phyloP scores from a whole-genome alignment of 2,113 vertebrate species.

The Rafetus swinhoei region DNA sequence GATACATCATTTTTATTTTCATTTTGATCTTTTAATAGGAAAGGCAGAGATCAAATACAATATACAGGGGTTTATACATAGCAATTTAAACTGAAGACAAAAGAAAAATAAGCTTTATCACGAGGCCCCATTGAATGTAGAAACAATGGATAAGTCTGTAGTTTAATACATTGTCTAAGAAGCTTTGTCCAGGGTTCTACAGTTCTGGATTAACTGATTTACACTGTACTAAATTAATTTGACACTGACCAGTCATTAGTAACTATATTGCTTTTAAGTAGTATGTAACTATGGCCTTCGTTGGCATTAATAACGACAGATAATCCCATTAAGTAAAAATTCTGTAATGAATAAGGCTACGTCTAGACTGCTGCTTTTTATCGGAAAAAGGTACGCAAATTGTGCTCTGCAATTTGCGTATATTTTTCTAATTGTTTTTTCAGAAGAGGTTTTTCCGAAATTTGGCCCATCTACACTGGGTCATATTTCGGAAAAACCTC shows the following conservation, averaged over 20 bases:
- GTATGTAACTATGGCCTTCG: conserved; percentile 57
- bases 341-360: conserved; percentile 50
- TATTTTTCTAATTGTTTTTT: no score
- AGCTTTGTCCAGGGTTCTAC: conserved; percentile 37
- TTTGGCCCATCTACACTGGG: no score
- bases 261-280: conserved; percentile 46
- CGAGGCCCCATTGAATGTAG: conserved; percentile 31
- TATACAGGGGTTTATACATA: conserved; percentile 27
- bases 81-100: not conserved
- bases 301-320: conserved; percentile 66
- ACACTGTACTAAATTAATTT: conserved; percentile 37
- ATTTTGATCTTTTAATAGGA: conserved; percentile 36
- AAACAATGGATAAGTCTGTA: conserved; percentile 12
- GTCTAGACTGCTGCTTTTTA: no score
- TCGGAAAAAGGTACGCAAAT: no score
- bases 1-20: not conserved
- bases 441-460: no score
- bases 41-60: conserved; percentile 12
- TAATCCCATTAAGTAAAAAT: conserved; percentile 65
- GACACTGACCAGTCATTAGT: conserved; percentile 46
- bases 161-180: conserved; percentile 6
- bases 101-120: not conserved
- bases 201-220: conserved; percentile 10
- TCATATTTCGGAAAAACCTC: no score
- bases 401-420: no score